Evolutionary conservation across 2,888 invertebrate genomes (phyloP), one percentile per base, ranked within the genome.

Genomic region (Petrolisthes manimaculis): DNA sequence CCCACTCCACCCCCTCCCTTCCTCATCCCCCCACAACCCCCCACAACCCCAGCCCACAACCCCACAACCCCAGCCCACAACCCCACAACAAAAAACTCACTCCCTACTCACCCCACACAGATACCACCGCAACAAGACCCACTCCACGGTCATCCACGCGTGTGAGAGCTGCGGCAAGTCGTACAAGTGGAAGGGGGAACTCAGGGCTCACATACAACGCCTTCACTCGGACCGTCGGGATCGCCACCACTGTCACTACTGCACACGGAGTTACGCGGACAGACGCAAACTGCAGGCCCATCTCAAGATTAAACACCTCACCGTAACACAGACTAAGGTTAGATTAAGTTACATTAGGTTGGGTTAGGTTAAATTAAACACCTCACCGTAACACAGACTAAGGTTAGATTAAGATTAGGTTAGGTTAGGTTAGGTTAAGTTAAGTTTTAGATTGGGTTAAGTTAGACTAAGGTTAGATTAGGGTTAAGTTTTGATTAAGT

Each of bases 181-280:
- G 12, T 86, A 86, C 80, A 86, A 86, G 75, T 89, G 89, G 89
- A 89, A 89, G 74, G 89, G 89, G 0, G 89, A 89, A 61, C 61
- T 89, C 12, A 37, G 89, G 12, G 78, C 89, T 0, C 86, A 89
- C 75, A 37, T 89, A 3, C 83, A 84, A 14, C 71, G 86, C 53
- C 53, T 69, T 3, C 89, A 89, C 74, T 83, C 71, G n/a, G 86
- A 74, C 24, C 37, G 37, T 1, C 71, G 18, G 4, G 82, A 77
- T 9, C 75, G 89, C 0, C 78, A 75, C 78, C 86, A 82, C 12
- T 89, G 89, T n/a, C 54, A 54, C 24, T 37, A 69, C 55, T 89
- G 89, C 61, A 83, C 89, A 5, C 78, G 86, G 24, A 86, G 71
- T 37, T 89, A 86, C n/a, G 79, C 89, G 0, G 89, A 89, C 37